Evolutionary conservation across 2,797 vertebrate genomes (phyloP).

Genomic region (Oreochromis mossambicus): DNA sequence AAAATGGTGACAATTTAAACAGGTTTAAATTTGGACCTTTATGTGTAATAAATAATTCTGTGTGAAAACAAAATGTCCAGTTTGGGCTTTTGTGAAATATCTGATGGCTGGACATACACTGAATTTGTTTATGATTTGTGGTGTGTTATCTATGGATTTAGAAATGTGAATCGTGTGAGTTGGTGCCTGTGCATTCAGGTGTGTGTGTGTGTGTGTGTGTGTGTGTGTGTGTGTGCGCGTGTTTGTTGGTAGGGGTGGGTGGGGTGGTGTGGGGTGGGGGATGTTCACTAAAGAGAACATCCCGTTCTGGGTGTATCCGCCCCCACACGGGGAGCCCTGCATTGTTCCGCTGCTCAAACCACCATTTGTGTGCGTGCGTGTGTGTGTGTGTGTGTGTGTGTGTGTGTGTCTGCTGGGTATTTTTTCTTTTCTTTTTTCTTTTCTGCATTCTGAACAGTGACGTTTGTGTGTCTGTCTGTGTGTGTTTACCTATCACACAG

Average conservation of each 20-base stretch:
- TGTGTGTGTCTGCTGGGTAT: not conserved
- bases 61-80: not conserved
- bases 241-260: not conserved
- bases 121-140: not conserved
- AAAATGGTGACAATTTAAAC: not conserved
- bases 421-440: not conserved
- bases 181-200: not conserved
- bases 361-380: not conserved
- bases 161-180: not conserved
- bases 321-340: conserved; percentile 54
- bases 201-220: not conserved
- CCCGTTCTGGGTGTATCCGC: conserved; percentile 45
- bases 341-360: conserved; percentile 45
- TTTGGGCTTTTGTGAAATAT: not conserved
- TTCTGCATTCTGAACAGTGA: conserved; percentile 49
- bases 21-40: not conserved
- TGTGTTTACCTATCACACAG: not conserved
- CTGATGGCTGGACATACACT: not conserved
- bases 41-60: not conserved
- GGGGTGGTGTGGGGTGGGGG: not conserved
- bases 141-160: not conserved
- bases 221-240: not conserved
- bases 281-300: conserved; percentile 54
- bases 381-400: not conserved
- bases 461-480: not conserved